Percentiles rank a stretch among this genome's conserved stretches.
phyloP scores from a whole-genome alignment of 2,888 invertebrate genomes.

The Drosophila merina region DNA sequence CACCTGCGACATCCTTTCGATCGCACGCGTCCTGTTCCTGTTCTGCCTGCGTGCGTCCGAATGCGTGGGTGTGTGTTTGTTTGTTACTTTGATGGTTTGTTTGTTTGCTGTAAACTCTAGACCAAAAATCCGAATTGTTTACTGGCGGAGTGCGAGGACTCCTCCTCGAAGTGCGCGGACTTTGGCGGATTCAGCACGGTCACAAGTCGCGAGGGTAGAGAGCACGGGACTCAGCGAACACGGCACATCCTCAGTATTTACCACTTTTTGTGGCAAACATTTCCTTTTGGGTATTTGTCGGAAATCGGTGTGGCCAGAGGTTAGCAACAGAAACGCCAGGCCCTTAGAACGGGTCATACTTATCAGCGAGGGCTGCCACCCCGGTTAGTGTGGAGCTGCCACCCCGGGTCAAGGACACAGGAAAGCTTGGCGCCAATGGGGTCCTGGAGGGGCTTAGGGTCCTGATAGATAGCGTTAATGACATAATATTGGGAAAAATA shows the following conservation, averaged over 20 bases:
- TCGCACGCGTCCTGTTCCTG: neutral
- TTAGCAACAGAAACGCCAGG: neutral
- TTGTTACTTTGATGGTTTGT: neutral
- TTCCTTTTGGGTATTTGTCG: conserved; percentile 6
- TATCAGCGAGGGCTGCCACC: neutral
- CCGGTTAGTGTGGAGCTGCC: neutral
- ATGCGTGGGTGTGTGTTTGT: neutral
- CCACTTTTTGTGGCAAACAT: conserved; percentile 21
- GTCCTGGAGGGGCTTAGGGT: neutral
- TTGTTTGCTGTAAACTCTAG: neutral
- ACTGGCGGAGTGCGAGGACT: neutral
- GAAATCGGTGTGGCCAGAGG: conserved; percentile 1
- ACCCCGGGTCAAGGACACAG: neutral
- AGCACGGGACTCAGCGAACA: conserved; percentile 23
- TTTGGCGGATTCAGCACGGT: conserved; percentile 1
- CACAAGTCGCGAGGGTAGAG: conserved; percentile 20
- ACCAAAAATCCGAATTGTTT: neutral
- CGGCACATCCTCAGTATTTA: conserved; percentile 35
- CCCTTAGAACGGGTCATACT: neutral
- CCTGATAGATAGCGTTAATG: neutral
- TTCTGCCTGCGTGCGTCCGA: neutral
- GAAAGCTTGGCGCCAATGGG: neutral
- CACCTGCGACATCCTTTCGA: conserved; percentile 70
- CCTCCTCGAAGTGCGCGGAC: neutral
- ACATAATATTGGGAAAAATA: neutral